Evolutionary conservation across 1,140 invertebrate species (phyloP).

Genomic region (Glossosoma conforme): DNA sequence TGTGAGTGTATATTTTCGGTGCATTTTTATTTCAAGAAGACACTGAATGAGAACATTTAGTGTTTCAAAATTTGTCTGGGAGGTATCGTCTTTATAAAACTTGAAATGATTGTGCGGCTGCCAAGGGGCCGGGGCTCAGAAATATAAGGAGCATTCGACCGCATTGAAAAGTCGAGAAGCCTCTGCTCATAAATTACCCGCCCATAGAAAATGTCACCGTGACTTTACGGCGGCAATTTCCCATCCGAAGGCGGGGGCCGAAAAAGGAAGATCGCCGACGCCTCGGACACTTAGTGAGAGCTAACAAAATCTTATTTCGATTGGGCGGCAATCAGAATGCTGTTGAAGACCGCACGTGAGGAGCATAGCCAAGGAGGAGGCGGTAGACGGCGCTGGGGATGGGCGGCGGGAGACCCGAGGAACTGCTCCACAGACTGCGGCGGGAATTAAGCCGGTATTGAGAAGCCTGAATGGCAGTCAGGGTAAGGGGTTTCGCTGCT

Average conservation of each 20-base stretch:
- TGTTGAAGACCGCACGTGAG: conserved; percentile 52
- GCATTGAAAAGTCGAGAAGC: conserved; percentile 22
- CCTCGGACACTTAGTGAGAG: conserved; percentile 41
- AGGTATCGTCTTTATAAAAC: too few relatives aligned
- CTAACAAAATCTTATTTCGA: conserved; percentile 52
- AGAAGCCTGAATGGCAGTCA: conserved; percentile 18
- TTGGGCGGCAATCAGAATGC: conserved; percentile 50
- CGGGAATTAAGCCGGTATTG: conserved; percentile 26
- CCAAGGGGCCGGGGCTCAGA: too few relatives aligned
- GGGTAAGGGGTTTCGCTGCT: too few relatives aligned
- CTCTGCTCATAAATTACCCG: conserved; percentile 28
- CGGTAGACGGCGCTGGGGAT: background rate
- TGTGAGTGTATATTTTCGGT: too few relatives aligned
- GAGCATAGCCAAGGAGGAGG: conserved; percentile 37
- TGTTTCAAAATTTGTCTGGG: too few relatives aligned
- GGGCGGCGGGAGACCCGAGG: conserved; percentile 6
- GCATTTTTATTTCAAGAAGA: too few relatives aligned
- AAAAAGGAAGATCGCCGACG: conserved; percentile 25
- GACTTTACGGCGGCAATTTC: conserved; percentile 29
- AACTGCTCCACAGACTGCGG: conserved; percentile 4
- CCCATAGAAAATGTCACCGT: conserved; percentile 26
- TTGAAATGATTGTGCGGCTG: too few relatives aligned
- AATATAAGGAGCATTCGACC: too few relatives aligned
- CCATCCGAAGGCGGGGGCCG: conserved; percentile 24
- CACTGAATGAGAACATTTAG: too few relatives aligned